Evolutionary conservation across 2,113 vertebrate genomes (phyloP).

Genomic region (Lepidothrix coronata): DNA sequence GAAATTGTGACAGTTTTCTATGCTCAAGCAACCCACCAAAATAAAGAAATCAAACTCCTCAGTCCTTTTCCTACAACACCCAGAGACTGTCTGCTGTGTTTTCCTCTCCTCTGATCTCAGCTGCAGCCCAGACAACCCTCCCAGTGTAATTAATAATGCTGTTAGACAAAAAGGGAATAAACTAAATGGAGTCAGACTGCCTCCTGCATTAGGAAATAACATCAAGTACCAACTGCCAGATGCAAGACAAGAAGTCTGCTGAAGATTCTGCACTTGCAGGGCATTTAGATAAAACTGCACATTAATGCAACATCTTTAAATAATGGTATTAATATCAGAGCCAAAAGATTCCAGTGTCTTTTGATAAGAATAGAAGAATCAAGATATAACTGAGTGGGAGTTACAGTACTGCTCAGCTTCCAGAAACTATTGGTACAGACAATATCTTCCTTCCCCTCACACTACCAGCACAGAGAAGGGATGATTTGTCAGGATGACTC

Average conservation of each 20-base stretch:
- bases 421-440: not conserved
- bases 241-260: not conserved
- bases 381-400: not conserved
- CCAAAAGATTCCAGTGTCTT: not conserved
- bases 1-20: not conserved
- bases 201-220: not conserved
- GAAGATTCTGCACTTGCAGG: not conserved
- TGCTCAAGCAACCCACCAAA: not conserved
- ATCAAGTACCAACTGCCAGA: not conserved
- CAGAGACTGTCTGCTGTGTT: not conserved
- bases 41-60: not conserved
- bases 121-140: not conserved
- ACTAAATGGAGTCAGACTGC: not conserved
- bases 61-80: not conserved
- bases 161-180: slow-evolving; percentile 11
- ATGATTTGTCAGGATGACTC: not conserved
- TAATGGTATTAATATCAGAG: not conserved
- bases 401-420: not conserved
- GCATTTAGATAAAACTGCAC: not conserved
- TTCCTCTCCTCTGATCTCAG: slow-evolving; percentile 20
- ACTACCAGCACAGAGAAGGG: not conserved
- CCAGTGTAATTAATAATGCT: not conserved
- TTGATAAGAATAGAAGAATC: not conserved
- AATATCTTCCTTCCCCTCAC: not conserved
- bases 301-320: not conserved